Evolutionary conservation across 1,140 invertebrate genomes (phyloP), one percentile per base, ranked within the genome.

Genomic region (Berghia stephanieae): DNA sequence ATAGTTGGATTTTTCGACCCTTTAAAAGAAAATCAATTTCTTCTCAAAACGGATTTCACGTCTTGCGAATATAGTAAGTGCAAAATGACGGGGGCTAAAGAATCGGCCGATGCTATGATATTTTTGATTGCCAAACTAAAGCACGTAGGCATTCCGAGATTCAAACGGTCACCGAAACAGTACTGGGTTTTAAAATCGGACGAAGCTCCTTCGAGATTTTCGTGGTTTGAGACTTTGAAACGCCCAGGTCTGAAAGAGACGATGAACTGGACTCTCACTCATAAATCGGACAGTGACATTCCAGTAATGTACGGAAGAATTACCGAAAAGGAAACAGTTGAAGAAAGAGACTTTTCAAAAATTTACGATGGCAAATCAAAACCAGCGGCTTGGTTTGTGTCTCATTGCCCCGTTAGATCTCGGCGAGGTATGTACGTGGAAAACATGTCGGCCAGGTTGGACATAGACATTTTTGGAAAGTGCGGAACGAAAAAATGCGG

Each of bases 361-460:
- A 68, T 82, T 60, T 68, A 68, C 8, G 60, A 67, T 21, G 44
- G 43, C 2, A 82, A 83, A 72, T 75, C 66, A 1, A 79, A 78
- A 40, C 57, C 75, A 46, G 91, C 91, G 0, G 91, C 91, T 1
- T 93, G 92, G 92, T 92, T 93, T 78, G 92, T 93, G 1, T 92
- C 91, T 70, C 91, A 93, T 44, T 85, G 83, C 69, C 40, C 43
- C 21, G 77, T 78, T 10, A 49, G 49, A 42, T 79, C 75, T 52
- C 27, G 57, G 13, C 68, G 83, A 8, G 16, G 44, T 24, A 40
- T 71, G 27, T 83, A 83, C 44, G 80, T 83, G 0, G 34, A 72
- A n/a, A 60, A 63, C 42, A 66, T 85, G 27, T 31, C 77, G 27
- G 55, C 4, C 34, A 79, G 75, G 66, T 71, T 6, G 3, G 67